phyloP scores from a whole-genome alignment of 2,797 vertebrate species.

The Gallinago solitaria region DNA sequence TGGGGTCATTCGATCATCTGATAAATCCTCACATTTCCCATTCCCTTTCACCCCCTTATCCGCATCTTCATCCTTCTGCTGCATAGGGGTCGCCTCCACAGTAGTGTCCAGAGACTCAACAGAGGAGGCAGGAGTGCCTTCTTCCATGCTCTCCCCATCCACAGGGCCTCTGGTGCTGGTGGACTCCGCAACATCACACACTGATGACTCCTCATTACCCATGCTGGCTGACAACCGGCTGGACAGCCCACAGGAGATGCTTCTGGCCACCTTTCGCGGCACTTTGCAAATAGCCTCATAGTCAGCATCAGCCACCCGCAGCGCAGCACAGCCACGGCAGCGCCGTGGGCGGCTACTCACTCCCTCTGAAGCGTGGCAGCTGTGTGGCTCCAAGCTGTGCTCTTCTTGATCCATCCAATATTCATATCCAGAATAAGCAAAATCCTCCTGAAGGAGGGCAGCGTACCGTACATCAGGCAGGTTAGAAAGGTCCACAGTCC shows the following conservation, averaged over 20 bases:
- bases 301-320: constrained; percentile 90
- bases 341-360: constrained; percentile 77
- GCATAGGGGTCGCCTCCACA: constrained; percentile 63
- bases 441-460: constrained; percentile 89
- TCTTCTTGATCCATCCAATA: constrained; percentile 89
- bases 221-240: constrained; percentile 79
- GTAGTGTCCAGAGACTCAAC: constrained; percentile 85
- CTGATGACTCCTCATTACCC: constrained; percentile 75
- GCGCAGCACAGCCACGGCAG: constrained; percentile 84
- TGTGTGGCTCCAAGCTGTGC: constrained; percentile 75
- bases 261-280: constrained; percentile 85
- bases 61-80: constrained; percentile 73
- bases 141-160: constrained; percentile 80
- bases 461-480: constrained; percentile 82
- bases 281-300: constrained; percentile 94
- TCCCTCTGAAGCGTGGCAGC: constrained; percentile 76
- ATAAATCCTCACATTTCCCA: constrained; percentile 79
- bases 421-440: constrained; percentile 88
- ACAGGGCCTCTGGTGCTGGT: constrained; percentile 76
- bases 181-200: constrained; percentile 70
- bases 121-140: constrained; percentile 80
- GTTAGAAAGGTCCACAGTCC: constrained; percentile 79
- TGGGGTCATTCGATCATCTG: constrained; percentile 76
- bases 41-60: constrained; percentile 76
- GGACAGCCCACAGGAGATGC: constrained; percentile 84